A percentile compares a stretch with the other conserved stretches of the same genome.
Conservation (phyloP, 2,797 vertebrate species). For the Eupleurogrammus muticus region DNA sequence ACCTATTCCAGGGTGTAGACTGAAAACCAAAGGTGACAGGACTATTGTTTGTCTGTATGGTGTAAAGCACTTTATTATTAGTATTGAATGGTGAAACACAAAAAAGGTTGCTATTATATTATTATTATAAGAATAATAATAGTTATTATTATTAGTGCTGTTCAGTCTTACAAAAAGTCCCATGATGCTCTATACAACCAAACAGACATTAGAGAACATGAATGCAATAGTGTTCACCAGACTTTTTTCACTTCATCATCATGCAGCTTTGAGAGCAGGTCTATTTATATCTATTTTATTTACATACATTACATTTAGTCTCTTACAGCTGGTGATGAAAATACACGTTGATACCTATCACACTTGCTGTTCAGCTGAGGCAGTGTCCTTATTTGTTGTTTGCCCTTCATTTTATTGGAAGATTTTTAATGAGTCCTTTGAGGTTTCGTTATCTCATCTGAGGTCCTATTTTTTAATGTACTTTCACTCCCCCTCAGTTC, state of each 20-base stretch:
- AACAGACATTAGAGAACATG: background rate
- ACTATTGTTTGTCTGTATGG: too few species aligned
- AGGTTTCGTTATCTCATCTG: constrained; percentile 49
- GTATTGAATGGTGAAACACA: too few species aligned
- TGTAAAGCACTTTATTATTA: too few species aligned
- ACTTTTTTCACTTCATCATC: constrained; percentile 3
- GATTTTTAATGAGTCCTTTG: constrained; percentile 59
- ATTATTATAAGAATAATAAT: too few species aligned
- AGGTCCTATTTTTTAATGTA: constrained; percentile 14
- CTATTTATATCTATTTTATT: too few species aligned
- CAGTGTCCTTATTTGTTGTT: constrained; percentile 36
- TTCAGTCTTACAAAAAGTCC: background rate
- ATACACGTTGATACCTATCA: constrained; percentile 17
- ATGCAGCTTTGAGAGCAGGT: constrained; percentile 4
- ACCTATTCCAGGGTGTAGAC: too few species aligned
- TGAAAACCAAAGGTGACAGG: too few species aligned
- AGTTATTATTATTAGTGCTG: too few species aligned
- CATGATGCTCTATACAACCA: constrained; percentile 11
- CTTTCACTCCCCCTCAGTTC: constrained; percentile 17
- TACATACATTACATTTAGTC: background rate
- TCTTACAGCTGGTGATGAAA: constrained; percentile 6
- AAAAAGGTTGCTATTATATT: too few species aligned
- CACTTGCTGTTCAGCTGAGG: constrained; percentile 28
- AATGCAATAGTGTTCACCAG: constrained; percentile 9
- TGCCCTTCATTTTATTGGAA: constrained; percentile 52